These are phyloP conservation scores for Caenorhabditis brenneri DNA, from an alignment of 1,140 invertebrate species.

Conservation along the genomic window DNA sequence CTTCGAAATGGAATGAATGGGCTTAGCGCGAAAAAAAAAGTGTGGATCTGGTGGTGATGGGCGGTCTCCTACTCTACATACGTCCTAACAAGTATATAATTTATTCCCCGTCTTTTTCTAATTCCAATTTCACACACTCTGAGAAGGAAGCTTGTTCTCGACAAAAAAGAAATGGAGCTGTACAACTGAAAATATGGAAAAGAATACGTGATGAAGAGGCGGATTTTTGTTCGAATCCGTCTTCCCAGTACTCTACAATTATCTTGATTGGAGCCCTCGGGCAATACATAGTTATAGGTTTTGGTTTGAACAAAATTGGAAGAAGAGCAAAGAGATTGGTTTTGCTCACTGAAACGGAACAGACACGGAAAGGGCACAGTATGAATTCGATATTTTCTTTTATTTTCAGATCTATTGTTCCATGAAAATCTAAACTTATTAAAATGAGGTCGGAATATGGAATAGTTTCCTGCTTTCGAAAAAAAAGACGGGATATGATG, in stretches of 20 bases:
- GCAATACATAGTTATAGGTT: not conserved
- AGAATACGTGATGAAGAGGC: not conserved
- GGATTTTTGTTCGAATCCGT: not conserved
- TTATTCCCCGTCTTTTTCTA: not conserved
- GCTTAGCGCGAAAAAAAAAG: not conserved
- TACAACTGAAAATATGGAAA: not conserved
- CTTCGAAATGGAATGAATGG: not conserved
- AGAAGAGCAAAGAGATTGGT: not conserved
- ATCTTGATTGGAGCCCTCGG: not conserved
- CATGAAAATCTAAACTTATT: too few species aligned
- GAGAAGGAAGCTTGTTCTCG: not conserved
- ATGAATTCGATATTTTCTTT: too few species aligned
- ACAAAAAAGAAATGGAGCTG: not conserved
- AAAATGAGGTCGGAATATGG: too few species aligned
- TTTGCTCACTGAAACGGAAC: not conserved
- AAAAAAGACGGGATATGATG: too few species aligned
- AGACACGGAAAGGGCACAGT: too few species aligned
- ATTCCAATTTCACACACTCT: not conserved
- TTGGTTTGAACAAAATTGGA: too few species aligned
- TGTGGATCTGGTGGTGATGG: constrained; percentile 15
- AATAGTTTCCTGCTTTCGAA: too few species aligned
- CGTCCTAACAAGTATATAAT: not conserved
- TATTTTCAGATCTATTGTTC: too few species aligned
- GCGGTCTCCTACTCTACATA: not conserved
- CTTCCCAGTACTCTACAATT: not conserved